These are phyloP conservation scores for Synodontis membranacea DNA, from an alignment of 2,113 vertebrate species.

Conservation along the genomic window DNA sequence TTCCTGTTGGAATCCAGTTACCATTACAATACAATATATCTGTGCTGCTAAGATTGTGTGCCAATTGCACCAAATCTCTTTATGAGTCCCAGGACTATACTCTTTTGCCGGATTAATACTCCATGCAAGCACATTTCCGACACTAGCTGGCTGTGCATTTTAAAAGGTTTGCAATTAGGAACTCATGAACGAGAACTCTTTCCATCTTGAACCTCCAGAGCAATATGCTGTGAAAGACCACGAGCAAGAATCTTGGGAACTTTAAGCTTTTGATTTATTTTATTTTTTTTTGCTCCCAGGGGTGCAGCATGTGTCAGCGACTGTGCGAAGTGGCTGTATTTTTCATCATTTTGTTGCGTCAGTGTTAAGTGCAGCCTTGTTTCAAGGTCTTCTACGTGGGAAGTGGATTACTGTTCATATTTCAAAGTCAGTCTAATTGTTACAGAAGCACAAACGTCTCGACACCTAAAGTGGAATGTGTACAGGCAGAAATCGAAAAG, in stretches of 20 bases:
- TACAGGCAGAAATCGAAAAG: not conserved
- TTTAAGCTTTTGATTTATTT: not conserved
- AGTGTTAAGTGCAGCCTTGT: not conserved
- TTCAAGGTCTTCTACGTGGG: not conserved
- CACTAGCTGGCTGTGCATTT: not conserved
- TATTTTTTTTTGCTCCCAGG: not conserved
- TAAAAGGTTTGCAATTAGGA: not conserved
- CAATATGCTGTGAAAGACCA: conserved; percentile 16
- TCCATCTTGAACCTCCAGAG: not conserved
- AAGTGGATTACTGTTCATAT: not conserved
- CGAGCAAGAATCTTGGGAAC: not conserved
- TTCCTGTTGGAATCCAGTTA: not conserved
- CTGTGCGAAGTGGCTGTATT: not conserved
- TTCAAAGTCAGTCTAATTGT: not conserved
- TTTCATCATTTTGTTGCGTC: not conserved
- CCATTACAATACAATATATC: not conserved
- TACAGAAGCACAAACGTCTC: not conserved
- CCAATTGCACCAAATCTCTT: not conserved
- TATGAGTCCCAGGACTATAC: not conserved
- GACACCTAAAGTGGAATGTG: not conserved
- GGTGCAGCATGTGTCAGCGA: not conserved
- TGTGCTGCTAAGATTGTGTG: not conserved
- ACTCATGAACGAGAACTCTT: not conserved
- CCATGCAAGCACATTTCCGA: not conserved
- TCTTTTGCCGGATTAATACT: not conserved